Base-by-base conservation (phyloP, 1,140 invertebrate genomes). In the Aethina tumida region DNA sequence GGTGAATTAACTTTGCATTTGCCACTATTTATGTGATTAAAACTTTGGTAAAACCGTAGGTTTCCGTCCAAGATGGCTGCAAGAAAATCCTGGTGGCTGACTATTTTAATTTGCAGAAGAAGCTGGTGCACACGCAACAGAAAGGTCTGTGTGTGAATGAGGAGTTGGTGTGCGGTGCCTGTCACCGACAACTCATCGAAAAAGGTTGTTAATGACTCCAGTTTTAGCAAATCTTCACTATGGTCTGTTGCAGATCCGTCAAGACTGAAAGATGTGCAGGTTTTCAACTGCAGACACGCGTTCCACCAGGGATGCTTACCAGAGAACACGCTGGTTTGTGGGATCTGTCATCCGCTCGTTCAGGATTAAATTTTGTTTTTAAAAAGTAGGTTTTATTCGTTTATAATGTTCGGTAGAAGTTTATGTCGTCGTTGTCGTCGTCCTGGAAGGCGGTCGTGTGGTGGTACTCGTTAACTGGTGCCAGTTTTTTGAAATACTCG, bases 201-300 rank as follows among this genome's bases (percentile, higher is more conserved):
- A 75, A 69, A 68, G 81, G 74, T 76, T 58, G 45, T 41, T 51
- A 37, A 25, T 29, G 41, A 40, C 17, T n/a, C n/a, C n/a, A n/a
- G 3, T 31, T 16, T 3, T 5, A 4, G n/a, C 14, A 5, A 8
- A 31, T n/a, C 14, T n/a, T 15, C 1, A 10, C 4, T 19, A 27
- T 45, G 44, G 39, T 47, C 32, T 19, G 25, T 52, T 50, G 31
- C 36, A 49, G 52, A 48, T 41, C 32, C 42, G 32, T 44, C 39
- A 19, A 32, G 49, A 41, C 38, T 43, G 17, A 33, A 26, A 66
- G 50, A 56, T 60, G 63, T 92, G 45, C 66, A 81, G 39, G 72
- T 88, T 25, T 97, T 92, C 60, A 84, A 87, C 56, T 97, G 91
- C 57, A 79, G 79, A 43, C 92, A 97, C 66, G 74, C 77, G 1